Conservation (phyloP, 2,797 vertebrate species). For the Hydrophis major region DNA sequence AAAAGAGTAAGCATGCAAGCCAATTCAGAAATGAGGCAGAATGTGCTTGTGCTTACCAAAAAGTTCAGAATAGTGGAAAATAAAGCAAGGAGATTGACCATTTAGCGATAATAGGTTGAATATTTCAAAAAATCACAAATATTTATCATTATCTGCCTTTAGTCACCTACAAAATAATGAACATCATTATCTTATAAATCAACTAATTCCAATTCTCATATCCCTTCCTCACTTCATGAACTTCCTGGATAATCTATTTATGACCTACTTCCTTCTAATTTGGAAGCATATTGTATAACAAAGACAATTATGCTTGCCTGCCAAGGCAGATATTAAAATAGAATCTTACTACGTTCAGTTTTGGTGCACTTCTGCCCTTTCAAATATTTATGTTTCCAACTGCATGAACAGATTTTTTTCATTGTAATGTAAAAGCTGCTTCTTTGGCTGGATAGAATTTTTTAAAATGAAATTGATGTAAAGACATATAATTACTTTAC, state of each 20-base stretch:
- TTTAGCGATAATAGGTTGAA: not conserved
- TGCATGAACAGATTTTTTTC: slow-evolving; percentile 42
- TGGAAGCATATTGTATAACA: slow-evolving; percentile 56
- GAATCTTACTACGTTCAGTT: slow-evolving; percentile 47
- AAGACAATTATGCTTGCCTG: slow-evolving; percentile 54
- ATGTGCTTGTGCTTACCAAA: not conserved
- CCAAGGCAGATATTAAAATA: slow-evolving; percentile 60
- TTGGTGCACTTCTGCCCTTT: slow-evolving; percentile 53
- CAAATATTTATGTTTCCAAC: slow-evolving; percentile 42
- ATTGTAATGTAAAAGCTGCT: slow-evolving; percentile 23
- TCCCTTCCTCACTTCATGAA: slow-evolving; percentile 12
- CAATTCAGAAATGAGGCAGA: not conserved
- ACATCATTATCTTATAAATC: slow-evolving; percentile 22
- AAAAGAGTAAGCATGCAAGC: not conserved
- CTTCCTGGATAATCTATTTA: slow-evolving; percentile 62
- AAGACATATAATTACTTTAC: not conserved
- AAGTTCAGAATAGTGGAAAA: not conserved
- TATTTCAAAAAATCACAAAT: slow-evolving; percentile 6
- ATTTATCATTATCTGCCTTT: not conserved
- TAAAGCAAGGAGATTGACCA: not conserved
- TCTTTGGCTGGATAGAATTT: not conserved
- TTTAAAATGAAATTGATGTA: not conserved
- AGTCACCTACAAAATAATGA: slow-evolving; percentile 8
- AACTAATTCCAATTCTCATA: slow-evolving; percentile 21
- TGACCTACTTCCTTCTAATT: slow-evolving; percentile 57